Evolutionary conservation across 2,113 vertebrate genomes (phyloP), one percentile per base, ranked within the genome.

Genomic region (Leucoraja erinaceus): DNA sequence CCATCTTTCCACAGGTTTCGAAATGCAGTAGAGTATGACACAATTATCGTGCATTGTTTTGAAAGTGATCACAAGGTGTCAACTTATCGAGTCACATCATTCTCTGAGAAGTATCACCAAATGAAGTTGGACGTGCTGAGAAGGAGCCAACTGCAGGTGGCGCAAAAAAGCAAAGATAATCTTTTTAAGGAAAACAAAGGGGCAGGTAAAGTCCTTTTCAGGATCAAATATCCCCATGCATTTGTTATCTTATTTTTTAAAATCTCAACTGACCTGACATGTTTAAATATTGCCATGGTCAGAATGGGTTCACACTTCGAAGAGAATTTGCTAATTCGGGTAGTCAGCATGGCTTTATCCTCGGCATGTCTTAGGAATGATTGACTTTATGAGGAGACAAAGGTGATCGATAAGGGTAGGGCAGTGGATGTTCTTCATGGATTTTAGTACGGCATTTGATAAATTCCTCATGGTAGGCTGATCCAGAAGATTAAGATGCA

Each of bases 21-120:
- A 31, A 95, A 96, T 91, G 95, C 95, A 2, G 14, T 97, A 93
- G 96, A 96, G 94, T 95, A 94, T 75, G 96, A 96, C 16, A 93
- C 94, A n/a, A 93, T 98, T 86, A 95, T 96, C 1, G 96, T 99
- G 93, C 95, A 94, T 16, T 98, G 97, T 20, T 96, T 98, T 94
- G 79, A 94, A 93, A 98, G 95, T 72, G 94, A 95, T 59, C 96
- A 98, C 95, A 95, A 96, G 93, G 93, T 99, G 86, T 96, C 97
- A 61, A 97, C 97, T 47, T 99, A 98, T 93, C 95, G 95, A 18
- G 95, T 98, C 93, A 84, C 95, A 25, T 76, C 93, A 22, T 93
- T 95, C 28, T 94, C 96, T 0, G 93, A 95, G 74, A 94, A 95
- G 61, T 95, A 94, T 16, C 91, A 93, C 22, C 93, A 61, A 74